These are phyloP conservation scores for Limnephilus lunatus DNA, from an alignment of 2,888 invertebrate species.

Conservation along the genomic window DNA sequence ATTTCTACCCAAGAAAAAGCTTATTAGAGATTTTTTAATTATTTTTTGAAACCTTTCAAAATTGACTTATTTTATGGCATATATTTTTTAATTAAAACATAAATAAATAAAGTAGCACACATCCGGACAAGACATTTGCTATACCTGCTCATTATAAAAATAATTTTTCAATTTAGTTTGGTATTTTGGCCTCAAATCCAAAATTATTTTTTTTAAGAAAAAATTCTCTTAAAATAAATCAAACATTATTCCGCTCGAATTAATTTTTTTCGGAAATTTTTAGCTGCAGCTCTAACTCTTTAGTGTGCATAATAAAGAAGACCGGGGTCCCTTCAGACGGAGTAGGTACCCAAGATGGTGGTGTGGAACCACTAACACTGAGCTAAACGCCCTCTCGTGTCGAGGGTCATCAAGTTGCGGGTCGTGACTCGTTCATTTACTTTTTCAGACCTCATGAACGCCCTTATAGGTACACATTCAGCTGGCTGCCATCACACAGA, in stretches of 20 bases:
- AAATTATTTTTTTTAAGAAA: no score
- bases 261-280: background rate
- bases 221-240: no score
- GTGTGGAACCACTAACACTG: background rate
- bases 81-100: no score
- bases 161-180: no score
- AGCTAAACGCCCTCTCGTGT: constrained; percentile 18
- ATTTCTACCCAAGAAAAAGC: no score
- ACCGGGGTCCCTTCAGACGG: background rate
- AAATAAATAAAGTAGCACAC: no score
- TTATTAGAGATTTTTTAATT: no score
- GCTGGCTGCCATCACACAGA: background rate
- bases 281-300: background rate
- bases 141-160: no score
- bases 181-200: no score
- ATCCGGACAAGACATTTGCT: no score
- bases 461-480: background rate
- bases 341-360: background rate
- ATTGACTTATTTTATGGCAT: no score
- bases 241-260: background rate
- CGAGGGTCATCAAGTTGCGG: constrained; percentile 3
- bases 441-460: background rate
- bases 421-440: constrained; percentile 27
- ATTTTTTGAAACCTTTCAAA: no score
- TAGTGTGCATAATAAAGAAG: background rate